These are phyloP conservation scores for Zosterops borbonicus DNA, from an alignment of 2,113 vertebrate species.

Conservation along the genomic window DNA sequence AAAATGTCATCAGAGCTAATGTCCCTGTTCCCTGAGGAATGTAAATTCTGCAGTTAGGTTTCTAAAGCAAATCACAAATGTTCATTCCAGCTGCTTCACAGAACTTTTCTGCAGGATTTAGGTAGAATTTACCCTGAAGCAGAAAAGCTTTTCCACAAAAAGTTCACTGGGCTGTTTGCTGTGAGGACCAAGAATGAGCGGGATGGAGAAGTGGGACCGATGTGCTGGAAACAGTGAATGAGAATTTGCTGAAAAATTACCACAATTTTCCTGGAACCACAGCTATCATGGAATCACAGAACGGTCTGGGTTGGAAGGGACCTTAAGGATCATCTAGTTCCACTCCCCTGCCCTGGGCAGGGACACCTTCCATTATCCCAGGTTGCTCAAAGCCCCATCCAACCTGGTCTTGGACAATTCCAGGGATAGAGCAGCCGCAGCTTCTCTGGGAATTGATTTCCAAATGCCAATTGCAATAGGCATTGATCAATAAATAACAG, in stretches of 20 bases:
- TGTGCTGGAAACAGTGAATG: not conserved
- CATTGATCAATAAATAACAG: not conserved
- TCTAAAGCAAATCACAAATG: conserved; percentile 23
- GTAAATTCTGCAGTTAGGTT: conserved; percentile 18
- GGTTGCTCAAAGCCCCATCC: not conserved
- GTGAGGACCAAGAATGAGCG: not conserved
- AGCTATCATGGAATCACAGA: not conserved
- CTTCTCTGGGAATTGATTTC: not conserved
- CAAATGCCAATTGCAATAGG: not conserved
- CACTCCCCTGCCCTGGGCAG: not conserved
- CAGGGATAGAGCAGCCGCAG: not conserved
- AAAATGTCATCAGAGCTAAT: not conserved
- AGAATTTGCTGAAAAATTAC: not conserved
- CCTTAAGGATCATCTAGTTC: not conserved
- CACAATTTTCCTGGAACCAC: not conserved
- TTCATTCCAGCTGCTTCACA: not conserved
- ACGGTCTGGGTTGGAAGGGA: not conserved
- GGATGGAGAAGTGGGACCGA: not conserved
- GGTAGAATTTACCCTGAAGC: not conserved
- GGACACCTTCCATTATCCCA: not conserved
- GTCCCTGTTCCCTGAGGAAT: conserved; percentile 1
- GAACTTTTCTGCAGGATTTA: not conserved
- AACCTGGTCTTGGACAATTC: not conserved
- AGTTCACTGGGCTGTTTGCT: not conserved
- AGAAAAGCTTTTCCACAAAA: not conserved